Percentiles rank a stretch among this genome's conserved stretches.
phyloP scores from a whole-genome alignment of 2,797 vertebrate genomes.

The Peromyscus melanophrys region DNA sequence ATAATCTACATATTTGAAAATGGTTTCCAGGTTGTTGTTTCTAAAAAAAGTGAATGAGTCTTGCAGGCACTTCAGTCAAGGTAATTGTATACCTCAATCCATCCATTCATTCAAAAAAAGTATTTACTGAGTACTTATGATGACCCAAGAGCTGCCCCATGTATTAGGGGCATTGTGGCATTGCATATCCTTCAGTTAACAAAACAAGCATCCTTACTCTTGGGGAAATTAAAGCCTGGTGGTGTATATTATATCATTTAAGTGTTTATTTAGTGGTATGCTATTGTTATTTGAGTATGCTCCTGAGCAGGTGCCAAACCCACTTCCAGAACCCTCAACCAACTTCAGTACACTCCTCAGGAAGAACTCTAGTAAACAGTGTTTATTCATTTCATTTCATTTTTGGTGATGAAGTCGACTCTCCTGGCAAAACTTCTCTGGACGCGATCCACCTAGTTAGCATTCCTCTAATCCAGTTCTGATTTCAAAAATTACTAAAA shows the following conservation, averaged over 20 bases:
- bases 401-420: neutral
- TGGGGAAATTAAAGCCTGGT: slow-evolving; percentile 4
- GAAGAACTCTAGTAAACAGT: neutral
- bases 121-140: slow-evolving; percentile 14
- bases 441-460: neutral
- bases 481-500: slow-evolving; percentile 60
- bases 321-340: neutral
- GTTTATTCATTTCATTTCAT: slow-evolving; percentile 7
- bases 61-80: neutral
- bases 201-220: slow-evolving; percentile 35
- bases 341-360: neutral
- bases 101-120: slow-evolving; percentile 38
- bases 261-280: slow-evolving; percentile 27
- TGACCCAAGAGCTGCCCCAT: neutral
- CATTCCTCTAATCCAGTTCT: neutral
- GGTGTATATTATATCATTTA: neutral
- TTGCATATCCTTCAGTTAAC: neutral
- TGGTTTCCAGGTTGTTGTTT: neutral
- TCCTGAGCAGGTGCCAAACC: neutral
- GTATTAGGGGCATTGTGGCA: neutral
- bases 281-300: neutral
- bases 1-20: neutral
- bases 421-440: neutral
- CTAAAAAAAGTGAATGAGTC: neutral
- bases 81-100: neutral